phyloP scores from a whole-genome alignment of 1,140 invertebrate species.

The Protaetia brevitarsis region DNA sequence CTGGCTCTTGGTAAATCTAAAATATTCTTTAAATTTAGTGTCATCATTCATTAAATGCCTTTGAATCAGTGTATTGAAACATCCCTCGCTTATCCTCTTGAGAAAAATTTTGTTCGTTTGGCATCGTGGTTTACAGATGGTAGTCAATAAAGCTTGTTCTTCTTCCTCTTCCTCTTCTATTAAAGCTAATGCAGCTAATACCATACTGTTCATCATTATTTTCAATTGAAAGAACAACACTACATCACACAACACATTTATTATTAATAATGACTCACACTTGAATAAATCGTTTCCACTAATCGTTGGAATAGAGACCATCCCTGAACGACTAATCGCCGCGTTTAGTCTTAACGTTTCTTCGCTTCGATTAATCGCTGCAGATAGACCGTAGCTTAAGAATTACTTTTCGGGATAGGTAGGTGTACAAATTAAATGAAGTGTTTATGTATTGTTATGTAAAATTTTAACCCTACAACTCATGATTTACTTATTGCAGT shows the following conservation, averaged over 20 bases:
- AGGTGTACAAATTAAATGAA: too few relatives aligned
- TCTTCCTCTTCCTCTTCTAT: conserved; percentile 12
- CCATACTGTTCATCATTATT: background rate
- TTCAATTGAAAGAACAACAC: background rate
- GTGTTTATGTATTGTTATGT: too few relatives aligned
- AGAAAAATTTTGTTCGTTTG: conserved; percentile 21
- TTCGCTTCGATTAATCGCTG: too few relatives aligned
- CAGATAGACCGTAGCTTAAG: too few relatives aligned
- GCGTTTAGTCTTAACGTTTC: too few relatives aligned
- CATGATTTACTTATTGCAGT: too few relatives aligned
- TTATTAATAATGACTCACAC: background rate
- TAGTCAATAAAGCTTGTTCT: background rate
- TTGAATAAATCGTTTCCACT: background rate
- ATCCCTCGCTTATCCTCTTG: conserved; percentile 9
- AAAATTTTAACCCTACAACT: too few relatives aligned
- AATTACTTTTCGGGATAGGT: too few relatives aligned
- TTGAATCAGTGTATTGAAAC: conserved; percentile 18
- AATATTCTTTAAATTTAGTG: too few relatives aligned
- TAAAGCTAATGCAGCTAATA: background rate
- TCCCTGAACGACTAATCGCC: too few relatives aligned
- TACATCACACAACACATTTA: background rate
- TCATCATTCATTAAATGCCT: too few relatives aligned
- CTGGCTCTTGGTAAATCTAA: too few relatives aligned
- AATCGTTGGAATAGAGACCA: background rate
- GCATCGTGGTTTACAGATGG: background rate